Evolutionary conservation across 2,888 invertebrate genomes (phyloP), one percentile per base, ranked within the genome.

Genomic region (Pristionchus arcanus): DNA sequence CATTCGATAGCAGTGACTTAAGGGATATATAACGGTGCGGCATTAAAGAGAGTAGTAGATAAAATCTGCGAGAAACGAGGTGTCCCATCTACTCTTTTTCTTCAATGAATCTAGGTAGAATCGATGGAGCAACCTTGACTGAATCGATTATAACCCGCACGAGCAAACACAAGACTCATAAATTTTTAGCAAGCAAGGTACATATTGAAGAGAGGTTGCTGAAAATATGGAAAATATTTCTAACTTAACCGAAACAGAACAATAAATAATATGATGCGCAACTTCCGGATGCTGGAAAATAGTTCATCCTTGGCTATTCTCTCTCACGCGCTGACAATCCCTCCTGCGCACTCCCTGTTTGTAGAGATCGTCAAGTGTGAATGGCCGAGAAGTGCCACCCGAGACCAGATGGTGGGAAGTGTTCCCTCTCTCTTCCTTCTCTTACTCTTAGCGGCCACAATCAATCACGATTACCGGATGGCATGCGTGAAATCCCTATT

Each of bases 341-440:
- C 34, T 42, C 42, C 37, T 42, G 37, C 42, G 9, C 42, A 42
- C 19, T 77, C 42, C 42, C 42, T 77, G 77, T 77, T 77, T 77
- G 77, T 42, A 77, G 77, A 77, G 77, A 77, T 77, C 42, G 77
- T 77, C 42, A 49, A 77, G 42, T 77, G 77, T 77, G 77, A 77
- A 77, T 77, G 77, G 77, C 42, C 74, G 42, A 77, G 74, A 42
- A 42, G 74, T 77, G 74, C 42, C 77, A 42, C 71, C 19, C 77
- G 34, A 15, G 77, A 77, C 42, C 77, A 77, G 77, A 77, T 77
- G 77, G 77, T n/a, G 42, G 42, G 42, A 77, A 49, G 42, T 42
- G n/a, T 28, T 71, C 31, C 71, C 15, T 19, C 7, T 31, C 28
- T 31, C 34, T 34, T 71, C 15, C 34, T 1, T 19, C 71, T 71